Percentiles rank a stretch among this genome's conserved stretches.
Evolutionary conservation across 2,797 vertebrate genomes (phyloP).

Genomic region (Catamblyrhynchus diadema): DNA sequence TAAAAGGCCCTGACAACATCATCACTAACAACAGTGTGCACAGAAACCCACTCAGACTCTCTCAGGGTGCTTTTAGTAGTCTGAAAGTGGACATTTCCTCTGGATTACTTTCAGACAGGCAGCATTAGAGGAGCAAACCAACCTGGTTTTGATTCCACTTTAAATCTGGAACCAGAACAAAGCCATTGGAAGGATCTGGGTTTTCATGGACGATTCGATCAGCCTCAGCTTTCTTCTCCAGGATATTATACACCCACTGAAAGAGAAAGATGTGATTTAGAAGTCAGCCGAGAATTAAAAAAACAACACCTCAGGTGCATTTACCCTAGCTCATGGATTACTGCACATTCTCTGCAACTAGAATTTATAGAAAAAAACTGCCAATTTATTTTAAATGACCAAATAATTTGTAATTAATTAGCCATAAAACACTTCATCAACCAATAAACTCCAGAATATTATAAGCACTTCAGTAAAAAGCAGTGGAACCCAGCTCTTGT

Average conservation of each 20-base stretch:
- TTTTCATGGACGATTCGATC: constrained; percentile 90
- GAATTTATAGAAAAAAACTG: not conserved
- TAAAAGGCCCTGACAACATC: not conserved
- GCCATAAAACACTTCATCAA: not conserved
- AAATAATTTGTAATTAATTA: not conserved
- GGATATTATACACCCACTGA: constrained; percentile 96
- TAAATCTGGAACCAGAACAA: constrained; percentile 92
- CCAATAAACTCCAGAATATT: not conserved
- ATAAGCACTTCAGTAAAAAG: not conserved
- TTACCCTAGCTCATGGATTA: not conserved
- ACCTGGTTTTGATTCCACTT: constrained; percentile 99
- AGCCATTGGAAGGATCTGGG: constrained; percentile 82
- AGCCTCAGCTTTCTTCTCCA: constrained; percentile 93
- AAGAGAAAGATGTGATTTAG: not conserved
- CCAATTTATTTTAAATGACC: not conserved
- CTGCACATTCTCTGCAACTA: not conserved
- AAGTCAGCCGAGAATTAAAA: not conserved
- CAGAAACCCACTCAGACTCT: not conserved
- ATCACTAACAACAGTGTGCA: not conserved
- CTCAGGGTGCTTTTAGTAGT: not conserved
- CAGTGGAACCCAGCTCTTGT: not conserved
- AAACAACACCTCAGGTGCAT: not conserved
- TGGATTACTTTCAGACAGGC: not conserved
- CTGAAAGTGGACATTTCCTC: not conserved
- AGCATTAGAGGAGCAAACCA: constrained; percentile 58